These are phyloP conservation scores for Pseudococcus longispinus DNA, from an alignment of 2,888 invertebrate genomes.

Conservation along the genomic window DNA sequence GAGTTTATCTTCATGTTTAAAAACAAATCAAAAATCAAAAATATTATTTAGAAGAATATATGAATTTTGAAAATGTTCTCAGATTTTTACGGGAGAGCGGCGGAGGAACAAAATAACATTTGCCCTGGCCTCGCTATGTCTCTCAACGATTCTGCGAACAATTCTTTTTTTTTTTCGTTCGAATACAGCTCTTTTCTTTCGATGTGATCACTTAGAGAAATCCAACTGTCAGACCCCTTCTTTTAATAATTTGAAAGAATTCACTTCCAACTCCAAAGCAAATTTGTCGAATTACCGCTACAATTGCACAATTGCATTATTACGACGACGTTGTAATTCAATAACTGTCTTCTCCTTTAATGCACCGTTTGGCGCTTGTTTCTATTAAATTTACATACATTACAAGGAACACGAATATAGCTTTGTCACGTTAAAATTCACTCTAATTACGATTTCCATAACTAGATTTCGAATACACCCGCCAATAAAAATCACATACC, in stretches of 20 bases:
- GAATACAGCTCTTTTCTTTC: too few species aligned
- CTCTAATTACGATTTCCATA: background rate
- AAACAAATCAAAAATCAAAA: too few species aligned
- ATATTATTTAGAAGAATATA: too few species aligned
- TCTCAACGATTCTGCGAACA: too few species aligned
- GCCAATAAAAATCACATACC: background rate
- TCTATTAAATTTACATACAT: background rate
- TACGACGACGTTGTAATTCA: background rate
- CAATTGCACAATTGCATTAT: background rate
- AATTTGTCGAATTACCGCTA: background rate
- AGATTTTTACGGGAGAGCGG: too few species aligned
- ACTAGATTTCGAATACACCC: background rate
- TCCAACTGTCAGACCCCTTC: background rate
- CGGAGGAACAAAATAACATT: too few species aligned
- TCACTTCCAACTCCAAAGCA: background rate
- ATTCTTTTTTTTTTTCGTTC: too few species aligned
- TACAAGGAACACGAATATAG: background rate
- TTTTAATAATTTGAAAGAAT: background rate
- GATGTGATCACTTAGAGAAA: too few species aligned
- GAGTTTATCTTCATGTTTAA: too few species aligned
- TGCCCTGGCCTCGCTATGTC: too few species aligned
- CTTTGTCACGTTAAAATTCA: background rate
- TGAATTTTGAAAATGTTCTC: too few species aligned
- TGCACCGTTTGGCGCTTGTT: background rate
- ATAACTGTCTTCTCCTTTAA: background rate